Base-by-base conservation (phyloP, 2,113 vertebrate genomes). In the Pimephales promelas region DNA sequence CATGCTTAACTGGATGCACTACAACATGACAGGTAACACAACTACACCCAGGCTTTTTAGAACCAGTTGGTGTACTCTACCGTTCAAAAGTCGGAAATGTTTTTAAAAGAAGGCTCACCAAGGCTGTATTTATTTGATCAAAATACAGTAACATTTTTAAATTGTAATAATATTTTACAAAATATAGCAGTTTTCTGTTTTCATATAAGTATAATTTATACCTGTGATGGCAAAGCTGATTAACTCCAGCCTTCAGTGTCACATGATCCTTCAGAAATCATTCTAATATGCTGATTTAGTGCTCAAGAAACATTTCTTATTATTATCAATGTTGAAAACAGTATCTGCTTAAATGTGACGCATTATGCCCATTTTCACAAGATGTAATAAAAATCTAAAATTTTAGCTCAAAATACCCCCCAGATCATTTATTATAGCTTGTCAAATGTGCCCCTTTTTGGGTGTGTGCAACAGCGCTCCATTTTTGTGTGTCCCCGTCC, bases 1-100 rank as follows among this genome's bases (percentile, higher is more conserved):
- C 91, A 99, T 99, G 98, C 93, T 99, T 49, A 99, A 99, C 92
- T 99, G 98, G 98, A 99, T 99, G 98, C 98, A 99, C 92, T 99
- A 99, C 94, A 99, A 98, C 92, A 96, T 97, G 94, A 99, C 98
- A 91, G 98, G 98, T 99, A 88, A 20, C 24, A 79, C 14, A 3
- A 3, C 6, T 52, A 57, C 16, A 43, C 11, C 16, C 52, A 28
- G 10, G 68, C 10, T 71, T 24, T 71, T 71, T 24, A 71, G 2
- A 71, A 66, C 18, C 4, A 5, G 34, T 22, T 68, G 16, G 64
- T 68, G 18, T 22, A 54, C 52, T 18, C 18, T 20, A 20, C 52
- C 6, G 2, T 8, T 54, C 18, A 54, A 20, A 54, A 54, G 49
- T 20, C 20, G 13, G 14, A 59, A 59, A 1, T 59, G 22, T 59